Conservation (phyloP, 2,797 vertebrate species). For the Myioborus melanocephalus region DNA sequence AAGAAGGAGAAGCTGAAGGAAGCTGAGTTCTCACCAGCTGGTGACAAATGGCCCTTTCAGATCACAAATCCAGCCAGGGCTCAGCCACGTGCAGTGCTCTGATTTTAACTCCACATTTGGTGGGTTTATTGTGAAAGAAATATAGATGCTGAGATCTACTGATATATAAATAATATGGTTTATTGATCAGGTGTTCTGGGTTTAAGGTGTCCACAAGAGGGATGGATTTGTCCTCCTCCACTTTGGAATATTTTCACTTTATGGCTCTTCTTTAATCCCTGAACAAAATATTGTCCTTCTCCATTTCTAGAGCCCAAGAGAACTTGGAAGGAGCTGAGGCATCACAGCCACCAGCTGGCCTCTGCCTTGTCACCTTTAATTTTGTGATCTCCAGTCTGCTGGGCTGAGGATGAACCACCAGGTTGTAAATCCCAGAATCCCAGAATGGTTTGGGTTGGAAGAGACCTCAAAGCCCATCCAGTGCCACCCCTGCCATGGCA, state of each 20-base stretch:
- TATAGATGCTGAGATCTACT: not conserved
- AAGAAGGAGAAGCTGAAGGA: not conserved
- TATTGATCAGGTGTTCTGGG: not conserved
- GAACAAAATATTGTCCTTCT: not conserved
- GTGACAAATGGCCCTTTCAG: not conserved
- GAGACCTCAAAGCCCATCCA: not conserved
- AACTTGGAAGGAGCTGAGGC: not conserved
- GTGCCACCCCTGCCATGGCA: rapidly evolving
- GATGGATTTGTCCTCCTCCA: not conserved
- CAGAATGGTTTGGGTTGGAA: not conserved
- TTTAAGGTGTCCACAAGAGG: not conserved
- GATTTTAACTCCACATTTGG: not conserved
- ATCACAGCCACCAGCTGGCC: not conserved
- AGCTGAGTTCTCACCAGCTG: not conserved
- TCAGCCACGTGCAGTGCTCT: not conserved
- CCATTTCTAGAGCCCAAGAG: not conserved
- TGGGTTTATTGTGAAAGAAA: not conserved
- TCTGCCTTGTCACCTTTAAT: not conserved
- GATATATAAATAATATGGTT: not conserved
- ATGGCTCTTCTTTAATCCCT: not conserved
- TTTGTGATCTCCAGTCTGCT: not conserved
- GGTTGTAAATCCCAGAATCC: not conserved
- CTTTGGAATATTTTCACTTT: not conserved
- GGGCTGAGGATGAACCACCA: not conserved
- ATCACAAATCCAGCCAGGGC: not conserved